Percentiles rank a stretch among this genome's conserved stretches.
These are phyloP conservation scores for Oxyteleia sp. DNA, from an alignment of 2,888 invertebrate genomes.

Conservation along the genomic window DNA sequence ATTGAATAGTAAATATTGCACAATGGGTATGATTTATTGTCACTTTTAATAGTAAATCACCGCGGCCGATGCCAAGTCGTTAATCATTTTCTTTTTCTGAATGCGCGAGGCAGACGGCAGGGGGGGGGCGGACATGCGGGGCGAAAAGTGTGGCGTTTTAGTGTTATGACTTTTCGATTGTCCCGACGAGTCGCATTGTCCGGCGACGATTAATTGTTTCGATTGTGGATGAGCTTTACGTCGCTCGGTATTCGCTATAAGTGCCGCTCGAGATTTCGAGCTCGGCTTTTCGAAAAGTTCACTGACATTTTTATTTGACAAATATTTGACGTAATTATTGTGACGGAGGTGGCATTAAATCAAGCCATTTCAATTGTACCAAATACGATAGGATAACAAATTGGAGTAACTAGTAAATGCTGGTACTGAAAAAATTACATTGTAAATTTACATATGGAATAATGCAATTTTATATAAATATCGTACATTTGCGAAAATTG, in stretches of 20 bases:
- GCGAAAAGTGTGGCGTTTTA: slow-evolving; percentile 43
- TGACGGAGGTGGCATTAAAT: background rate
- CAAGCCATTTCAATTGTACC: too few relatives aligned
- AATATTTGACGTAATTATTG: slow-evolving; percentile 17
- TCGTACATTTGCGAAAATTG: too few relatives aligned
- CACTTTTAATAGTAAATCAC: slow-evolving; percentile 60
- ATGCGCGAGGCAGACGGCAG: background rate
- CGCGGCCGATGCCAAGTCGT: slow-evolving; percentile 58
- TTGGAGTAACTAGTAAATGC: too few relatives aligned
- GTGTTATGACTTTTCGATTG: slow-evolving; percentile 65
- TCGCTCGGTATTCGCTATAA: slow-evolving; percentile 25
- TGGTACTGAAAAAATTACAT: too few relatives aligned
- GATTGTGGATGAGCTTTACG: slow-evolving; percentile 32
- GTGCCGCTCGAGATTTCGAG: slow-evolving; percentile 5
- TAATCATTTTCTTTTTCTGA: slow-evolving; percentile 57
- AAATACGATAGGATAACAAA: too few relatives aligned
- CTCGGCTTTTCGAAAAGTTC: slow-evolving; percentile 32
- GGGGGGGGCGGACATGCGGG: background rate
- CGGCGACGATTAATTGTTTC: slow-evolving; percentile 54
- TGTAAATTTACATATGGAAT: too few relatives aligned
- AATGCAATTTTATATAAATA: too few relatives aligned
- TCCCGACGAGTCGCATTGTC: slow-evolving; percentile 39
- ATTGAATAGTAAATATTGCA: slow-evolving; percentile 59
- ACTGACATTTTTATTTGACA: slow-evolving; percentile 50
- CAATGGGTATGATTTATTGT: slow-evolving; percentile 58